These are phyloP conservation scores for Ptychadena robeensis DNA, from an alignment of 2,797 vertebrate genomes.

Conservation along the genomic window DNA sequence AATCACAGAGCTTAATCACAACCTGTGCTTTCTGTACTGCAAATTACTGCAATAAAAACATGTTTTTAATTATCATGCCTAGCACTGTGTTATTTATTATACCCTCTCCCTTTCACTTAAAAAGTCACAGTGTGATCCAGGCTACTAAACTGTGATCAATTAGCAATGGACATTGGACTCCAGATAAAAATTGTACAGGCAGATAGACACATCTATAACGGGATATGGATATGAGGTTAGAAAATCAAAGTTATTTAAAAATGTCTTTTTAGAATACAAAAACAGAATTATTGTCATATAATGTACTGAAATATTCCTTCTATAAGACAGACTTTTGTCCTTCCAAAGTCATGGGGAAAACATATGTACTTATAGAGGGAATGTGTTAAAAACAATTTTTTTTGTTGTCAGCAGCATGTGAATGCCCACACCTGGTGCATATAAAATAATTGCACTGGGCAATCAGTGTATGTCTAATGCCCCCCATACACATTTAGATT, in stretches of 20 bases:
- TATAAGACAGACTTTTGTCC: too few species aligned
- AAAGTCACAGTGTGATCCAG: conserved; percentile 4
- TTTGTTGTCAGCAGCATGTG: too few species aligned
- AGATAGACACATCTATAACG: not conserved
- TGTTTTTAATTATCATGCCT: conserved; percentile 50
- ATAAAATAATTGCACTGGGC: too few species aligned
- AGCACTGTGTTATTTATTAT: conserved; percentile 49
- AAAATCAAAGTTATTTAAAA: not conserved
- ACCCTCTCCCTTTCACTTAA: conserved; percentile 30
- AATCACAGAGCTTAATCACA: conserved; percentile 58
- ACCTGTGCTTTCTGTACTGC: conserved; percentile 52
- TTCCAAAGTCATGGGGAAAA: too few species aligned
- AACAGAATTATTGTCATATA: not conserved
- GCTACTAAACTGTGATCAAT: conserved; percentile 20
- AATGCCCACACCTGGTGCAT: too few species aligned
- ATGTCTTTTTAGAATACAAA: not conserved
- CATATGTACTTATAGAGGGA: too few species aligned
- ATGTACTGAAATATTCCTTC: too few species aligned
- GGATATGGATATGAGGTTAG: not conserved
- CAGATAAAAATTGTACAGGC: not conserved
- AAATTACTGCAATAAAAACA: conserved; percentile 55
- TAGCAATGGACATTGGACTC: not conserved
- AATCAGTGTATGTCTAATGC: too few species aligned
- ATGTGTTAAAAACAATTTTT: too few species aligned
- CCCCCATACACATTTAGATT: too few species aligned